phyloP scores from a whole-genome alignment of 2,113 vertebrate genomes.

The Alexandromys fortis region DNA sequence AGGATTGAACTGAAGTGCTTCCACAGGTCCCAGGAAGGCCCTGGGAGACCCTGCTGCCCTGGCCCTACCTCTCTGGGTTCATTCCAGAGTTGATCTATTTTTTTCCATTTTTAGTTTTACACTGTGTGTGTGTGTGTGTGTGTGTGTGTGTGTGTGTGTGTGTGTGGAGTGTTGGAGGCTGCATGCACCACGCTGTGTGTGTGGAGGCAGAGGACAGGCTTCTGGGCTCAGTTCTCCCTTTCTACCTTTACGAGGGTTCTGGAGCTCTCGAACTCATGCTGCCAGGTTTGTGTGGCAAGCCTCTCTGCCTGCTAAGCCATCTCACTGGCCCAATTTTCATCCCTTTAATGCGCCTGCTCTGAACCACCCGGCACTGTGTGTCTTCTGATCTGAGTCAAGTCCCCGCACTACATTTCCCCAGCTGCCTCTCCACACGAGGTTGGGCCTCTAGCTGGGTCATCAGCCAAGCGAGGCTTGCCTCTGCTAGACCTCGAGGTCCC shows the following conservation, averaged over 20 bases:
- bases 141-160: too few relatives aligned
- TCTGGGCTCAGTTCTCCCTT: background rate
- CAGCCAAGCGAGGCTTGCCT: background rate
- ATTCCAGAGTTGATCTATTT: background rate
- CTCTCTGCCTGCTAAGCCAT: background rate
- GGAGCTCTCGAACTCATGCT: background rate
- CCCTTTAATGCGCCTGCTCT: background rate
- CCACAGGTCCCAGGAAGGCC: rapidly evolving
- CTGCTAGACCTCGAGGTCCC: background rate
- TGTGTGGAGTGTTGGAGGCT: background rate
- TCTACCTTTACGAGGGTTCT: background rate
- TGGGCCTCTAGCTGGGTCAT: background rate
- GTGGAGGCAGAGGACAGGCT: background rate
- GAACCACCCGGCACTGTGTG: background rate
- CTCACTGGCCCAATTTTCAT: background rate
- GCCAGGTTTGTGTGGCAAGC: background rate
- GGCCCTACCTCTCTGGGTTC: background rate
- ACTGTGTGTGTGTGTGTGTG: background rate
- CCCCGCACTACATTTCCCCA: background rate
- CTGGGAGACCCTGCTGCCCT: background rate
- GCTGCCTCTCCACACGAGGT: background rate
- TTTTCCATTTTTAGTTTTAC: background rate
- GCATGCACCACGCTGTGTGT: background rate
- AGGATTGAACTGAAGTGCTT: background rate
- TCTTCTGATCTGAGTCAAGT: background rate